Evolutionary conservation across 2,888 invertebrate species (phyloP).

Genomic region (Caenorhabditis sp.): DNA sequence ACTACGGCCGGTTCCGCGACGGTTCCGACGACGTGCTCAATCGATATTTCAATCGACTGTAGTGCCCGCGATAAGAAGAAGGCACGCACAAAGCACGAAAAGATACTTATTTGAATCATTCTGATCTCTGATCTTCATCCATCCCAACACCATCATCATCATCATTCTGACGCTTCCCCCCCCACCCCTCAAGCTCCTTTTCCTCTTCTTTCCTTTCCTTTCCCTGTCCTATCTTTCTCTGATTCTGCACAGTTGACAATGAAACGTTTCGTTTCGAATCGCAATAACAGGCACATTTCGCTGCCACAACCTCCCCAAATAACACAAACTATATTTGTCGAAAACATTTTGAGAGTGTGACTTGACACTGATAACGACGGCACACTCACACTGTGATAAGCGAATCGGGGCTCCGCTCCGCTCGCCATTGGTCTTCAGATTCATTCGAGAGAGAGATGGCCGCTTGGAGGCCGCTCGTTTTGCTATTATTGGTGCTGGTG

Average conservation of each 20-base stretch:
- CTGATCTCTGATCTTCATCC: too few relatives aligned
- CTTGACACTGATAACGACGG: conserved; percentile 11
- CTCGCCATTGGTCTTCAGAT: conserved; percentile 38
- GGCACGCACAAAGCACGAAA: too few relatives aligned
- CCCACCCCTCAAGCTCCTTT: conserved; percentile 5
- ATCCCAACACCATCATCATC: too few relatives aligned
- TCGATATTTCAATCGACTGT: conserved; percentile 65
- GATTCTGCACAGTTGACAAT: conserved; percentile 17
- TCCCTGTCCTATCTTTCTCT: too few relatives aligned
- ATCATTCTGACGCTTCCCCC: conserved; percentile 13
- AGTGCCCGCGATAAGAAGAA: too few relatives aligned
- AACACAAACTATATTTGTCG: conserved; percentile 55
- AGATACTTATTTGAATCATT: conserved; percentile 1
- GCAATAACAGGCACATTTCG: too few relatives aligned
- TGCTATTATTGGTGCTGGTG: conserved; percentile 33
- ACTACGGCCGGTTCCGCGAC: conserved; percentile 66
- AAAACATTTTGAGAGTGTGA: conserved; percentile 51
- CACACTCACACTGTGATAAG: background rate
- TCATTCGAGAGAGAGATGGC: conserved; percentile 40
- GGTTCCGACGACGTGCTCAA: conserved; percentile 66
- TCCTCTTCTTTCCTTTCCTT: conserved; percentile 8
- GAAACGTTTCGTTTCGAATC: too few relatives aligned
- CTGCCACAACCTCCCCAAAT: background rate
- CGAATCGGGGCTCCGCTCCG: conserved; percentile 14
- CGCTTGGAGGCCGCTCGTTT: conserved; percentile 24